Percentiles rank a stretch among this genome's conserved stretches.
Conservation (phyloP, 2,888 invertebrate genomes). For the Sarcophaga caerulescens region DNA sequence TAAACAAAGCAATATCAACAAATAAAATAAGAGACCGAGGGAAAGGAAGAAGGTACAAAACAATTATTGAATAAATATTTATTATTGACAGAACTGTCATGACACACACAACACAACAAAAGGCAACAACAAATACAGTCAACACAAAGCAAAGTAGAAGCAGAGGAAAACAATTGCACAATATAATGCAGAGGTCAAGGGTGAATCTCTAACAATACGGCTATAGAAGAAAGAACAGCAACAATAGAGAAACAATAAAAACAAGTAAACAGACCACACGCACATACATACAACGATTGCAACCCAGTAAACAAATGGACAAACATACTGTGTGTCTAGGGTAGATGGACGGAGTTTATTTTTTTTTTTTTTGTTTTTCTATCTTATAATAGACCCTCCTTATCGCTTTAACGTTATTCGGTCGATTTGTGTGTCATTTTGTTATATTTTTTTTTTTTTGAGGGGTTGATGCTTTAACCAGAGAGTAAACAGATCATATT, state of each 20-base stretch:
- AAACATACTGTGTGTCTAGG: background rate
- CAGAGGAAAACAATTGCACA: constrained; percentile 11
- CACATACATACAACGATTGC: background rate
- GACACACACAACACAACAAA: constrained; percentile 23
- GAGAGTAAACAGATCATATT: constrained; percentile 68
- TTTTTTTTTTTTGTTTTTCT: background rate
- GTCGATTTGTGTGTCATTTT: background rate
- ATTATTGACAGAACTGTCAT: constrained; percentile 55
- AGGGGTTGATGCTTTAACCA: constrained; percentile 54
- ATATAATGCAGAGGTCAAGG: constrained; percentile 48
- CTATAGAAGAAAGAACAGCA: constrained; percentile 41
- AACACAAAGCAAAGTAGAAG: background rate
- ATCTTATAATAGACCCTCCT: constrained; percentile 34
- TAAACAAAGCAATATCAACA: background rate
- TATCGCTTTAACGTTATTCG: background rate
- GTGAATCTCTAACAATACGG: constrained; percentile 40
- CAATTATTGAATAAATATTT: constrained; percentile 64
- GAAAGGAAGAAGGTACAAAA: constrained; percentile 1
- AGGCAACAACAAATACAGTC: constrained; percentile 27
- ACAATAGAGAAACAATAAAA: constrained; percentile 48
- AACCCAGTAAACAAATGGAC: background rate
- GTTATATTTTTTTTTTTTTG: constrained; percentile 20
- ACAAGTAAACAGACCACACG: constrained; percentile 43
- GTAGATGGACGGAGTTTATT: background rate
- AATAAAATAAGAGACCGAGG: background rate